Conservation (phyloP, 2,113 vertebrate species). For the Indri indri region DNA sequence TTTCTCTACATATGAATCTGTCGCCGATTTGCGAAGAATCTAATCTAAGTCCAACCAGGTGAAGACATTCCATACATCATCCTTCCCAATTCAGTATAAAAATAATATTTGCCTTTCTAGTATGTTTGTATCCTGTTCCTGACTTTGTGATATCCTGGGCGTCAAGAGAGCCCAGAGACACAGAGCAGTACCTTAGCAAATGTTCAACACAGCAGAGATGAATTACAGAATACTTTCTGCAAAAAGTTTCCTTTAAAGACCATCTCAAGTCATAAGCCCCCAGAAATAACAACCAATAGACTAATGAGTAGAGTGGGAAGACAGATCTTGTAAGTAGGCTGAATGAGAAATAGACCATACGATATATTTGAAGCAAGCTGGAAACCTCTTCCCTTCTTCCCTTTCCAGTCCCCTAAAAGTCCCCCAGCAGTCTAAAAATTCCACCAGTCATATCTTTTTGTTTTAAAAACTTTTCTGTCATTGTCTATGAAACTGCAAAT, state of each 20-base stretch:
- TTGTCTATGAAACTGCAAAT: conserved; percentile 2
- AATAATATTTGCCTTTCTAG: conserved; percentile 29
- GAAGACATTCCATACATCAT: conserved; percentile 79
- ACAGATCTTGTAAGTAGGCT: not conserved
- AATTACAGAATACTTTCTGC: not conserved
- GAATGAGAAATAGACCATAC: not conserved
- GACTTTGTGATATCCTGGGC: not conserved
- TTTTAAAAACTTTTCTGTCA: conserved; percentile 13
- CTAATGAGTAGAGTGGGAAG: not conserved
- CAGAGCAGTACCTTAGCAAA: not conserved
- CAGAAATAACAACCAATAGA: not conserved
- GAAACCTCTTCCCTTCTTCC: not conserved
- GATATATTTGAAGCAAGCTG: not conserved
- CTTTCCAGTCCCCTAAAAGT: accelerated
- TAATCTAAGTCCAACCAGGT: conserved; percentile 80
- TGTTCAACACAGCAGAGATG: conserved; percentile 11
- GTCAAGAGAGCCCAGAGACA: not conserved
- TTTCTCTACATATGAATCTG: conserved; percentile 80
- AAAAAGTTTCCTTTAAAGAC: conserved; percentile 9
- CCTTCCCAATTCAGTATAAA: conserved; percentile 69
- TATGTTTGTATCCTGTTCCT: conserved; percentile 34
- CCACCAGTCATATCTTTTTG: not conserved
- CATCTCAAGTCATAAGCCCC: not conserved
- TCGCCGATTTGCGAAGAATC: conserved; percentile 81
- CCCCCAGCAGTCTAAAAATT: not conserved